A percentile compares a stretch with the other conserved stretches of the same genome.
These are phyloP conservation scores for Oncorhynchus nerka DNA, from an alignment of 2,113 vertebrate species.

Conservation along the genomic window DNA sequence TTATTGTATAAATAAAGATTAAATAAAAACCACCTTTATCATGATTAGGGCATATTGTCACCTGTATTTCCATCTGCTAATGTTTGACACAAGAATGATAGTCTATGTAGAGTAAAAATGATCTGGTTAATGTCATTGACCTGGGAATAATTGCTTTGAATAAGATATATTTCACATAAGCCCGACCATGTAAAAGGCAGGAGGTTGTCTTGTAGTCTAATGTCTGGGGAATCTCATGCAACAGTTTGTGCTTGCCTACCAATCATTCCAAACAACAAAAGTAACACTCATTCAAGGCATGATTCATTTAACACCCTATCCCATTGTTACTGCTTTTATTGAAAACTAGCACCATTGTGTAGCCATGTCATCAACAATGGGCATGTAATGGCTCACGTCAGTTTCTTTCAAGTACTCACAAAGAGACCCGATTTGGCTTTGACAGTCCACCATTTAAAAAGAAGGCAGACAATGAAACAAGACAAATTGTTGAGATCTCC, in stretches of 20 bases:
- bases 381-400: slow-evolving; percentile 55
- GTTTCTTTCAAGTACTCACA: slow-evolving; percentile 47
- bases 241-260: neutral
- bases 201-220: neutral
- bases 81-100: too few relatives aligned
- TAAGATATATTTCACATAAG: neutral
- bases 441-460: slow-evolving; percentile 35
- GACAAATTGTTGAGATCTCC: slow-evolving; percentile 49
- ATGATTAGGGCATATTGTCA: neutral
- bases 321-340: slow-evolving; percentile 32
- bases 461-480: slow-evolving; percentile 42
- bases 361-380: slow-evolving; percentile 49
- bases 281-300: slow-evolving; percentile 37
- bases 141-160: neutral
- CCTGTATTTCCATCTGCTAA: too few relatives aligned
- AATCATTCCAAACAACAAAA: slow-evolving; percentile 25
- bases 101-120: too few relatives aligned
- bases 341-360: slow-evolving; percentile 47
- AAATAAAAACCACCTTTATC: neutral
- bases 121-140: too few relatives aligned
- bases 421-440: slow-evolving; percentile 51
- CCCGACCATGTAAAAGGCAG: neutral
- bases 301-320: slow-evolving; percentile 56
- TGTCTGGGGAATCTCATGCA: neutral
- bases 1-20: too few relatives aligned